Percentiles rank a stretch among this genome's conserved stretches.
phyloP scores from a whole-genome alignment of 2,888 invertebrate genomes.

The Prenolepis imparis region DNA sequence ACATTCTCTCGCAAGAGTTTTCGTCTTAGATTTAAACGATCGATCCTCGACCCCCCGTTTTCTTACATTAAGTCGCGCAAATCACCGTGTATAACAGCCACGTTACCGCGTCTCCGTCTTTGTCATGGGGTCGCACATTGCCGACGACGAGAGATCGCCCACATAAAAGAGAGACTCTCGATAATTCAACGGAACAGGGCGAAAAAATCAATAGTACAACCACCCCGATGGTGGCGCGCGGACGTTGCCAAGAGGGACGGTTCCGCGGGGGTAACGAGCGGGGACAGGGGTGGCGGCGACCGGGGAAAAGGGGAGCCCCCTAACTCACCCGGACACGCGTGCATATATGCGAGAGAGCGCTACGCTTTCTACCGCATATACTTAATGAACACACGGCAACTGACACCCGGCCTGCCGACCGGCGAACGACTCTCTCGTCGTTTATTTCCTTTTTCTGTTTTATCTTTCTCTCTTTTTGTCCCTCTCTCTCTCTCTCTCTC shows the following conservation, averaged over 20 bases:
- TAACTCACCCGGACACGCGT: conserved; percentile 66
- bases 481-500: neutral
- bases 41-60: neutral
- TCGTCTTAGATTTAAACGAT: neutral
- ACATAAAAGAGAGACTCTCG: conserved; percentile 76
- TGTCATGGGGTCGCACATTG: conserved; percentile 69
- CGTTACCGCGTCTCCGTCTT: conserved; percentile 41
- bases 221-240: conserved; percentile 72
- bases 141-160: conserved; percentile 76
- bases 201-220: conserved; percentile 84
- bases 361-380: conserved; percentile 74
- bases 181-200: conserved; percentile 82
- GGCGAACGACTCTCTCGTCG: conserved; percentile 31
- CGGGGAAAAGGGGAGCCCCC: conserved; percentile 57
- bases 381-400: conserved; percentile 76
- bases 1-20: neutral
- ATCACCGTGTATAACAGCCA: conserved; percentile 25
- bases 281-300: neutral
- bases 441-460: conserved; percentile 51
- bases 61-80: conserved; percentile 22
- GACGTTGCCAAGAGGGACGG: conserved; percentile 58
- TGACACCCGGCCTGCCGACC: conserved; percentile 45
- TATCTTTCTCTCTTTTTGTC: neutral
- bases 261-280: conserved; percentile 22
- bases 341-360: conserved; percentile 60